Conservation (phyloP, 1,140 invertebrate species). For the Apocrypta bakeri region DNA sequence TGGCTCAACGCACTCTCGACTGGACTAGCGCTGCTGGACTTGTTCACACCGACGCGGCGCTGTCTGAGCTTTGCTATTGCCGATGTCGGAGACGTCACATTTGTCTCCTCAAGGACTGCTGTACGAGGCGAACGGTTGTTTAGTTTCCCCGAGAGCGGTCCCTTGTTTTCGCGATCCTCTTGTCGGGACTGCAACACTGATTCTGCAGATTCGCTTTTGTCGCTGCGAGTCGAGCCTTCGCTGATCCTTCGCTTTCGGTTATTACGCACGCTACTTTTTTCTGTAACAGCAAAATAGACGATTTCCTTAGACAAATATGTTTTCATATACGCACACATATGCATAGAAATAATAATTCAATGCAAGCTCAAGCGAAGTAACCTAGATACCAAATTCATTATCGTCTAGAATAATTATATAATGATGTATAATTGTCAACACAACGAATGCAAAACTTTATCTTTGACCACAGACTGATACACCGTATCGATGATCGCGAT, state of each 20-base stretch:
- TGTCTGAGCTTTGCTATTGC: constrained; percentile 64
- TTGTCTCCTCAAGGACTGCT: constrained; percentile 71
- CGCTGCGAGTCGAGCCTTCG: constrained; percentile 61
- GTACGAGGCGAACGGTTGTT: constrained; percentile 66
- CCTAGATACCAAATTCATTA: not conserved
- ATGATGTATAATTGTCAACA: no score
- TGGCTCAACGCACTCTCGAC: constrained; percentile 1
- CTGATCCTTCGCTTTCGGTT: constrained; percentile 65
- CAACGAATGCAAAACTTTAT: constrained; percentile 26
- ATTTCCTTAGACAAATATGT: not conserved
- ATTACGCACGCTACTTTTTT: constrained; percentile 64
- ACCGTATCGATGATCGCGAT: no score
- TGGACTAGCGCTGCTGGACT: not conserved
- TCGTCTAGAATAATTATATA: not conserved
- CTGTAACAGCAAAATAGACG: constrained; percentile 62
- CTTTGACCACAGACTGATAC: no score
- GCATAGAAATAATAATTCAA: no score
- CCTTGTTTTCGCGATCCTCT: constrained; percentile 73
- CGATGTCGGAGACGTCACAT: constrained; percentile 57
- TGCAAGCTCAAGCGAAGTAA: not conserved
- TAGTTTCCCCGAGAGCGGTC: constrained; percentile 63
- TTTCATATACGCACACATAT: no score
- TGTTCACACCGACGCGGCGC: constrained; percentile 28
- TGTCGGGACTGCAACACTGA: constrained; percentile 60
- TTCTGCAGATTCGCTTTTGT: constrained; percentile 58